Conservation (phyloP, 2,888 invertebrate species). For the Romanomermis culicivorax region DNA sequence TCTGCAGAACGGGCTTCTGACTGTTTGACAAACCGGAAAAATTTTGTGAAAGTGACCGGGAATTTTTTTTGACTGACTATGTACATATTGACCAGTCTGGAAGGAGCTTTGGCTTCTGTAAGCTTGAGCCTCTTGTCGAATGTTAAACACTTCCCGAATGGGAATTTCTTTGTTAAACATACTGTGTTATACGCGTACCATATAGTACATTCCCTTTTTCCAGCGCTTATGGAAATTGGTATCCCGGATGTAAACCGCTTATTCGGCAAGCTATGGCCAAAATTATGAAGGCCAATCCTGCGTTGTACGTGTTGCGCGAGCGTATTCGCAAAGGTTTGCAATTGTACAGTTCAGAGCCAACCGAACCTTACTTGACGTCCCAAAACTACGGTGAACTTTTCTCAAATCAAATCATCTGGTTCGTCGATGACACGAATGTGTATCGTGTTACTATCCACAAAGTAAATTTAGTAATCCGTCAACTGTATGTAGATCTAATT, state of each 20-base stretch:
- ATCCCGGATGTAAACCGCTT: slow-evolving; percentile 91
- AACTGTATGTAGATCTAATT: background rate
- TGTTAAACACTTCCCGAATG: no score
- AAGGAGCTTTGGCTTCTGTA: no score
- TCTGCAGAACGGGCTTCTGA: no score
- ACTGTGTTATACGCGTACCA: no score
- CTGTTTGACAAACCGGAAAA: no score
- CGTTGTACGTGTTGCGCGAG: slow-evolving; percentile 83
- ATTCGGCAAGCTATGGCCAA: slow-evolving; percentile 99
- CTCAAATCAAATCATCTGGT: slow-evolving; percentile 99
- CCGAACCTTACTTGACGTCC: slow-evolving; percentile 92
- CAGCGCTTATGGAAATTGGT: slow-evolving; percentile 97
- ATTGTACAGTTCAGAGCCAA: slow-evolving; percentile 92
- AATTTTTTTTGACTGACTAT: no score
- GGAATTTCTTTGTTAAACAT: no score
- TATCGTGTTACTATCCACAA: slow-evolving; percentile 98
- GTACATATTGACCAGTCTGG: no score
- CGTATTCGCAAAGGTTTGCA: slow-evolving; percentile 95
- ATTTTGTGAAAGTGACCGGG: no score
- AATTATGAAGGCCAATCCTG: slow-evolving; percentile 99
- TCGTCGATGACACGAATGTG: slow-evolving; percentile 97
- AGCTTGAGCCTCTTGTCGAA: no score
- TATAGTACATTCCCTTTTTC: no score
- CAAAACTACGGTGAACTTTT: slow-evolving; percentile 99
- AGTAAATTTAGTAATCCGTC: slow-evolving; percentile 19